Evolutionary conservation across 2,113 vertebrate genomes (phyloP).

Genomic region (Centropus unirufus): DNA sequence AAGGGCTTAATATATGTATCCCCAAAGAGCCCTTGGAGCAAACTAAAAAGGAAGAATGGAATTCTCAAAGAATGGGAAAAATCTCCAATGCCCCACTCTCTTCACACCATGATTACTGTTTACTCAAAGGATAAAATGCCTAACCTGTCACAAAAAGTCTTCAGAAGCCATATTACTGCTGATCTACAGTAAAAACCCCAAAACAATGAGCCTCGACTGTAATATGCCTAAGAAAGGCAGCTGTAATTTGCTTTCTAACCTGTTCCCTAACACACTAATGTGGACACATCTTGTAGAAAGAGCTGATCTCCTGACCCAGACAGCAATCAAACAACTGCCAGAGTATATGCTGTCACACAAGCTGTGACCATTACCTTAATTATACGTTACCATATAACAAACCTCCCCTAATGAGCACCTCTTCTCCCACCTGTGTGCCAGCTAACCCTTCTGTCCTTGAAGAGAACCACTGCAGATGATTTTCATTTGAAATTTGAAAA

Average conservation of each 20-base stretch:
- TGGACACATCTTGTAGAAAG: slow-evolving; percentile 76
- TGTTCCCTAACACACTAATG: slow-evolving; percentile 79
- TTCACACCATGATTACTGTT: slow-evolving; percentile 84
- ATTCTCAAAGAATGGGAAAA: slow-evolving; percentile 86
- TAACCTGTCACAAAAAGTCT: slow-evolving; percentile 80
- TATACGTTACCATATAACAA: slow-evolving; percentile 76
- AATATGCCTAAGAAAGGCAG: slow-evolving; percentile 71
- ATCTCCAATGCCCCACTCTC: slow-evolving; percentile 82
- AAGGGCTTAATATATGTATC: slow-evolving; percentile 90
- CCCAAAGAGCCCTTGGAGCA: slow-evolving; percentile 87
- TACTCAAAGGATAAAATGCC: slow-evolving; percentile 85
- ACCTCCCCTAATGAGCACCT: slow-evolving; percentile 79
- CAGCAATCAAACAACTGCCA: slow-evolving; percentile 77
- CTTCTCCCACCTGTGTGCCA: slow-evolving; percentile 63
- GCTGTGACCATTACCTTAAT: slow-evolving; percentile 78
- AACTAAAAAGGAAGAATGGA: slow-evolving; percentile 85
- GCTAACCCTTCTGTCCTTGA: slow-evolving; percentile 75
- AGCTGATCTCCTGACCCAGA: slow-evolving; percentile 76
- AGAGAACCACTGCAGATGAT: slow-evolving; percentile 22
- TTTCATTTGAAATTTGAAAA: slow-evolving; percentile 60
- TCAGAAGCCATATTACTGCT: slow-evolving; percentile 77
- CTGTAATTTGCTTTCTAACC: slow-evolving; percentile 81
- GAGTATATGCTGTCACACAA: slow-evolving; percentile 73
- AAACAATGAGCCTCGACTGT: slow-evolving; percentile 68
- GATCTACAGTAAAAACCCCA: slow-evolving; percentile 73